Percentiles rank a stretch among this genome's conserved stretches.
phyloP scores from a whole-genome alignment of 2,113 vertebrate species.

The Pholis gunnellus region DNA sequence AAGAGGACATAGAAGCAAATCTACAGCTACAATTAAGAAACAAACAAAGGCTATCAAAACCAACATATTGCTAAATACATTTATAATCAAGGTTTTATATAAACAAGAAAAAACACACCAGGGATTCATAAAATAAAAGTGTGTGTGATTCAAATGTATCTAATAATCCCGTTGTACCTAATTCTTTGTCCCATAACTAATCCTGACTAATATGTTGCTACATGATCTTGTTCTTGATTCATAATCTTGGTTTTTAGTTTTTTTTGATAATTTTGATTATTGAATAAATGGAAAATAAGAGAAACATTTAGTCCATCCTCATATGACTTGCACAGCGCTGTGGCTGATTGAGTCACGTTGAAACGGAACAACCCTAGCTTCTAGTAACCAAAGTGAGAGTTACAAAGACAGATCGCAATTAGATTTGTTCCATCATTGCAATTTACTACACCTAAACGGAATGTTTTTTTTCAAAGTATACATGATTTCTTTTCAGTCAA shows the following conservation, averaged over 20 bases:
- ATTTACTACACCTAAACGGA: not conserved
- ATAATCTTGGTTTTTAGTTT: not conserved
- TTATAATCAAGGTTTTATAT: not conserved
- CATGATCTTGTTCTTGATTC: not conserved
- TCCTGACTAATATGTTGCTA: not conserved
- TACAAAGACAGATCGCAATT: slow-evolving; percentile 8
- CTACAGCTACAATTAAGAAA: not conserved
- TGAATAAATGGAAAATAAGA: not conserved
- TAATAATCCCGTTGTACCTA: not conserved
- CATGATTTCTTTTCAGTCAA: not conserved
- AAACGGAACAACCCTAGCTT: not conserved
- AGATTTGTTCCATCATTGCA: not conserved
- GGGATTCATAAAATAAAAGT: not conserved
- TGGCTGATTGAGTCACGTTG: not conserved
- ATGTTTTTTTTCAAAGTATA: not conserved
- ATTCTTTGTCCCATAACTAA: not conserved
- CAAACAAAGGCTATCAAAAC: not conserved
- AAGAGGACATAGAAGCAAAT: not conserved
- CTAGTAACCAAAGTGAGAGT: not conserved
- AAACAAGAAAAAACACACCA: not conserved
- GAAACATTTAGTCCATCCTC: not conserved
- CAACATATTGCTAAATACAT: not conserved
- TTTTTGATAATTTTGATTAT: not conserved
- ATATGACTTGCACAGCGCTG: not conserved
- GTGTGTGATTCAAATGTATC: not conserved